A percentile compares a stretch with the other conserved stretches of the same genome.
phyloP scores from a whole-genome alignment of 2,797 vertebrate genomes.

The Sarcophilus harrisii region DNA sequence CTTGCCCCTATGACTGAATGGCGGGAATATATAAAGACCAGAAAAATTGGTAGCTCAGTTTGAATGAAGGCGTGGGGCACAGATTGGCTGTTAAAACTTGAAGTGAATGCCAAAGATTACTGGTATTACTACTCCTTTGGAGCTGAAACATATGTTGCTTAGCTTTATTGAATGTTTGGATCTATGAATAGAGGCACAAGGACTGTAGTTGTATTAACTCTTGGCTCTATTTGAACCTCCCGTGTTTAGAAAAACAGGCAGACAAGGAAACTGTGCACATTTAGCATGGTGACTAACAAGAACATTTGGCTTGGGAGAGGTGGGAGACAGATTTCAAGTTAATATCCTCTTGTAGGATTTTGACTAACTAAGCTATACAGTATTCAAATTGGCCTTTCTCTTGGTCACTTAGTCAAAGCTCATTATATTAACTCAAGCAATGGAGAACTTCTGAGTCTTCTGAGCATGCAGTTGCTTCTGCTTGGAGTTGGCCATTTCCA shows the following conservation, averaged over 20 bases:
- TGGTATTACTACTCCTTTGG: neutral
- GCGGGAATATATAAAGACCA: neutral
- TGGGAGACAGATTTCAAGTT: neutral
- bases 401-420: slow-evolving; percentile 13
- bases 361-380: too few relatives aligned
- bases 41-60: neutral
- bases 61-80: fast-evolving
- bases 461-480: neutral
- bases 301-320: neutral
- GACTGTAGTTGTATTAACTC: neutral
- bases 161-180: neutral
- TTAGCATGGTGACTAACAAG: neutral
- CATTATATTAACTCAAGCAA: neutral
- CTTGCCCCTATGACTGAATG: neutral
- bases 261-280: neutral
- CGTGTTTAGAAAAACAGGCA: neutral
- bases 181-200: neutral
- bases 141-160: too few relatives aligned
- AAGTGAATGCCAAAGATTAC: neutral
- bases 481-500: neutral
- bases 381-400: slow-evolving; percentile 60
- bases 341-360: fast-evolving
- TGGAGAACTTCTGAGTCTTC: neutral
- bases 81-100: neutral
- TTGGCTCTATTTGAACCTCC: neutral